Percentiles rank a stretch among this genome's conserved stretches.
phyloP scores from a whole-genome alignment of 2,888 invertebrate species.

The Taenaris catops region DNA sequence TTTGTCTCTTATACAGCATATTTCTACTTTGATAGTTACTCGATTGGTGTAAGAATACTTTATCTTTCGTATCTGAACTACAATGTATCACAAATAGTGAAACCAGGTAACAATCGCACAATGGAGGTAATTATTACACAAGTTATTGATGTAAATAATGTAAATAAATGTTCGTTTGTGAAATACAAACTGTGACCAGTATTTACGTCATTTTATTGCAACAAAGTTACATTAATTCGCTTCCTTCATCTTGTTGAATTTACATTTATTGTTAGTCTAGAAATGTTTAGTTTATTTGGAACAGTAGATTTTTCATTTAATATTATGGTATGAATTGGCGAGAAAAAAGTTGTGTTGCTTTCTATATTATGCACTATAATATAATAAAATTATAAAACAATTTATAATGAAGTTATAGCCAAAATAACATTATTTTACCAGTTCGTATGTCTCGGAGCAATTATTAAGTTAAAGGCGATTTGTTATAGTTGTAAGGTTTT shows the following conservation, averaged over 20 bases:
- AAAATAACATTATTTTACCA: no score
- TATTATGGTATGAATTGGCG: no score
- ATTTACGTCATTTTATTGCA: constrained; percentile 21
- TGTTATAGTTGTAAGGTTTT: no score
- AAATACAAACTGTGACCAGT: constrained; percentile 16
- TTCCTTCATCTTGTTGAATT: constrained; percentile 5
- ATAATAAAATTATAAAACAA: no score
- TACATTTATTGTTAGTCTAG: constrained; percentile 3
- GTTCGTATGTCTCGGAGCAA: no score
- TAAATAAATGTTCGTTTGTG: constrained; percentile 15
- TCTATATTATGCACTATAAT: no score
- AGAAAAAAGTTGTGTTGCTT: no score
- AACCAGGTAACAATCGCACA: constrained; percentile 18
- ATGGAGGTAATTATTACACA: constrained; percentile 20
- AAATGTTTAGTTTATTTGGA: constrained; percentile 3
- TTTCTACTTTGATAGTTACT: no score
- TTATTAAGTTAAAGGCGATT: no score
- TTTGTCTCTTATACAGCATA: no score
- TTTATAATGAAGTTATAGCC: no score
- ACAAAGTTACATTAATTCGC: constrained; percentile 19
- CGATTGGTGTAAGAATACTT: constrained; percentile 6
- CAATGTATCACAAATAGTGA: constrained; percentile 12
- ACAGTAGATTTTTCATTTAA: no score
- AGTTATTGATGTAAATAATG: constrained; percentile 19
- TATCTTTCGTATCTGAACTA: constrained; percentile 1